A percentile compares a stretch with the other conserved stretches of the same genome.
Evolutionary conservation across 2,113 vertebrate genomes (phyloP).

Genomic region (Hucho hucho): DNA sequence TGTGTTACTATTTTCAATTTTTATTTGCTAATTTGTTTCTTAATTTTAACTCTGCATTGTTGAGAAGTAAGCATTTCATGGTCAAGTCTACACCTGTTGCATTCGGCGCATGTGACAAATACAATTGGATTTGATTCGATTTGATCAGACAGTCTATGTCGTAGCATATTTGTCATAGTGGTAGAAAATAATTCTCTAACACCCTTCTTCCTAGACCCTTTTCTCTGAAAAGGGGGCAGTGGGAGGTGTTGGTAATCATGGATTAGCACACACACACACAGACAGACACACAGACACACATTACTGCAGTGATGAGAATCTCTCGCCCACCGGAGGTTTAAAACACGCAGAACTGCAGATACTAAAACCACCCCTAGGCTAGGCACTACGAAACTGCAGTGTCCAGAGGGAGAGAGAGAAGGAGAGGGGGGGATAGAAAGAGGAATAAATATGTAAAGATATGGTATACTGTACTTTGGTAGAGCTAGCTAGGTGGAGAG

Average conservation of each 20-base stretch:
- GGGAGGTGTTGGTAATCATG: not conserved
- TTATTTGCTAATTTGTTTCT: too few species aligned
- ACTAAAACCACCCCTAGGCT: not conserved
- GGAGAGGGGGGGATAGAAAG: not conserved
- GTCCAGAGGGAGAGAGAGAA: conserved; percentile 16
- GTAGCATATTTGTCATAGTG: not conserved
- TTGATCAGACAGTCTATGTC: too few species aligned
- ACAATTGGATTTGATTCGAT: too few species aligned
- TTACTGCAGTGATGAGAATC: conserved; percentile 3
- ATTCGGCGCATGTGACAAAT: too few species aligned
- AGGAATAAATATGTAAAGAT: not conserved
- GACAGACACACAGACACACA: conserved; percentile 27
- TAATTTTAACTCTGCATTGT: too few species aligned
- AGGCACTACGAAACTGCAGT: not conserved
- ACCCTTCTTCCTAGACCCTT: conserved; percentile 7
- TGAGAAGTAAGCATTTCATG: too few species aligned
- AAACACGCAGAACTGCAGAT: conserved; percentile 5
- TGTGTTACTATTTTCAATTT: too few species aligned
- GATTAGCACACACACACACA: not conserved
- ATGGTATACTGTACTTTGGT: too few species aligned
- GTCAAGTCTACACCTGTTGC: too few species aligned
- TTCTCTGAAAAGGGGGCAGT: conserved; percentile 1
- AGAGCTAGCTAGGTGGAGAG: not conserved
- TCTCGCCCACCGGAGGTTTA: conserved; percentile 14
- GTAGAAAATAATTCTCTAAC: not conserved